Evolutionary conservation across 2,113 vertebrate genomes (phyloP).

Genomic region (Lasiurus cinereus): DNA sequence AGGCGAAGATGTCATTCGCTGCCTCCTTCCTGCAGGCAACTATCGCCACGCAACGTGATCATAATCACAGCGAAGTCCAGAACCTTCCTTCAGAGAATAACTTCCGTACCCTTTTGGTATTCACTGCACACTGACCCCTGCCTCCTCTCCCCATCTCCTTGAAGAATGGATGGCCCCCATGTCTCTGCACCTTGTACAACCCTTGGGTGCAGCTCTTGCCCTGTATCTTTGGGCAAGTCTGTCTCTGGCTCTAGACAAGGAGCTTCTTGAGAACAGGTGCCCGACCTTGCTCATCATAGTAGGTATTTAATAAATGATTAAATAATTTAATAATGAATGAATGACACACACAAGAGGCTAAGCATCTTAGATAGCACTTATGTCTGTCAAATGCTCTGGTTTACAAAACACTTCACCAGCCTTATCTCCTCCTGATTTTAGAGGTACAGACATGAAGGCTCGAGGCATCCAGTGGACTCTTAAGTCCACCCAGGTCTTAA

Average conservation of each 20-base stretch:
- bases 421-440: background rate
- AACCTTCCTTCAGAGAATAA: background rate
- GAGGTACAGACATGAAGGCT: background rate
- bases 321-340: background rate
- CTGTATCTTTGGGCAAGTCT: background rate
- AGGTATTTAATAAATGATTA: background rate
- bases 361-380: background rate
- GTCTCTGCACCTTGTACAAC: no score
- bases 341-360: background rate
- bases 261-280: background rate
- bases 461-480: background rate
- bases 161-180: background rate
- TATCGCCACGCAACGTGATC: background rate
- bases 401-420: background rate
- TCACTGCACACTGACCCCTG: background rate
- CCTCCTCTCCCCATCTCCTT: background rate
- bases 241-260: background rate
- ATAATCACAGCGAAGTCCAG: background rate
- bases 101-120: background rate
- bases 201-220: background rate
- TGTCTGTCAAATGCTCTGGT: background rate
- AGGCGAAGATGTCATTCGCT: background rate
- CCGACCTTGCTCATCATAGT: background rate
- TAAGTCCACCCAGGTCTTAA: background rate
- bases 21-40: background rate